These are phyloP conservation scores for Festucalex cinctus DNA, from an alignment of 2,113 vertebrate species.

Conservation along the genomic window DNA sequence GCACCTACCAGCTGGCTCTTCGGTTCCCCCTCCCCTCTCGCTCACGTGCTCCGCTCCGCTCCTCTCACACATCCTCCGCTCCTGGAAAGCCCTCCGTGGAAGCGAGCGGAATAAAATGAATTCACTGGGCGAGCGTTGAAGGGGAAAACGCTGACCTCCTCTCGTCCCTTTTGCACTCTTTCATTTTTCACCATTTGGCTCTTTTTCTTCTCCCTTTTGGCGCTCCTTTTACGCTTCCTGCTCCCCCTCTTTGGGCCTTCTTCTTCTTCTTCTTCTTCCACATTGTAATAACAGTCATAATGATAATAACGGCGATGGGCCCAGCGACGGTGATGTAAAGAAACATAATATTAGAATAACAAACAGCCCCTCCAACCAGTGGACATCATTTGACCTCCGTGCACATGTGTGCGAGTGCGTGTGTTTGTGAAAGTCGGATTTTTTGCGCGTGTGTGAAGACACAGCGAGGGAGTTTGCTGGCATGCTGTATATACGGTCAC, in stretches of 20 bases:
- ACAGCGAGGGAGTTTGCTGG: constrained; percentile 82
- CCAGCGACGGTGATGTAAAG: constrained; percentile 73
- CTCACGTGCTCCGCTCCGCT: constrained; percentile 37
- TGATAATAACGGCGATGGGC: constrained; percentile 74
- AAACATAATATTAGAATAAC: constrained; percentile 79
- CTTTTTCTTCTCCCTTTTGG: constrained; percentile 74
- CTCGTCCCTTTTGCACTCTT: constrained; percentile 82
- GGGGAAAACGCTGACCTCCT: constrained; percentile 98
- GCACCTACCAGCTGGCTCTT: constrained; percentile 14
- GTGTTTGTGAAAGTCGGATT: constrained; percentile 24
- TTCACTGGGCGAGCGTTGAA: constrained; percentile 93
- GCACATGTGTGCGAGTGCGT: constrained; percentile 53
- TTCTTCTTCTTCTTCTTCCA: constrained; percentile 43
- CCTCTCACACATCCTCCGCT: constrained; percentile 73
- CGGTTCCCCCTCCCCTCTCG: constrained; percentile 27
- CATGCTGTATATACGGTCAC: constrained; percentile 98
- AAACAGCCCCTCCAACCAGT: constrained; percentile 71
- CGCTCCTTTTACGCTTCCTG: constrained; percentile 54
- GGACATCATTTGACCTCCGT: constrained; percentile 83
- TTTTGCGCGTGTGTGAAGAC: constrained; percentile 33
- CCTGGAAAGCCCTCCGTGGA: constrained; percentile 91
- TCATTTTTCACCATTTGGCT: constrained; percentile 84
- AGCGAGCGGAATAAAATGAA: constrained; percentile 85
- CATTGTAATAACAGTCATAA: constrained; percentile 79
- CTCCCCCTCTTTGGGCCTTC: constrained; percentile 44